These are phyloP conservation scores for Cheilosia vulpina DNA, from an alignment of 2,888 invertebrate genomes.

Conservation along the genomic window DNA sequence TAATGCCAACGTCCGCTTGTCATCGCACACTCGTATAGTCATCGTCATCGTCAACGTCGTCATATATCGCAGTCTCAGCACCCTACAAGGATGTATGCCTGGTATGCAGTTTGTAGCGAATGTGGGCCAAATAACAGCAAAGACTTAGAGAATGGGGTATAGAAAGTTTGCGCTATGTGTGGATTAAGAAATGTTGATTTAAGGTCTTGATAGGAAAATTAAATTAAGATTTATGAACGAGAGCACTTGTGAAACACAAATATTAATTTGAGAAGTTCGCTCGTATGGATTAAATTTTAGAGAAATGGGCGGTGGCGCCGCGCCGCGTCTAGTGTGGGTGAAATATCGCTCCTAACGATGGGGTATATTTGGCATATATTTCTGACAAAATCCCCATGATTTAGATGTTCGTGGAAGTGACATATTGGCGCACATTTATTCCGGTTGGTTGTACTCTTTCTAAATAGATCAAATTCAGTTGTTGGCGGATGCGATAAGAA, in stretches of 20 bases:
- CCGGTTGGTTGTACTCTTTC: background rate
- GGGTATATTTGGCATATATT: slow-evolving; percentile 16
- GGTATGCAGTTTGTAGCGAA: slow-evolving; percentile 56
- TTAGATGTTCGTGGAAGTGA: slow-evolving; percentile 14
- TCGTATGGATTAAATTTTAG: slow-evolving; percentile 55
- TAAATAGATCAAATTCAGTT: too few species aligned
- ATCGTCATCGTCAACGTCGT: slow-evolving; percentile 31
- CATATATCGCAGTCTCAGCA: slow-evolving; percentile 55
- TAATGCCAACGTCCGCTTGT: slow-evolving; percentile 73
- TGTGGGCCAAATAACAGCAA: slow-evolving; percentile 66
- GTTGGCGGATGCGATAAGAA: too few species aligned
- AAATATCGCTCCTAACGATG: slow-evolving; percentile 1
- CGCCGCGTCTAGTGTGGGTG: background rate
- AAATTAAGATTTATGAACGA: slow-evolving; percentile 74
- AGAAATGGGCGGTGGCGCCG: background rate
- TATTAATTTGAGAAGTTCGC: slow-evolving; percentile 70
- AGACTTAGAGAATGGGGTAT: slow-evolving; percentile 34
- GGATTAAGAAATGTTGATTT: slow-evolving; percentile 75
- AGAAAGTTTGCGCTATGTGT: slow-evolving; percentile 51
- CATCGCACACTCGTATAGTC: slow-evolving; percentile 52
- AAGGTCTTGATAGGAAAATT: slow-evolving; percentile 74
- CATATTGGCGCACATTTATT: background rate
- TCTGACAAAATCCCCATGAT: slow-evolving; percentile 19
- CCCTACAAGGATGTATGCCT: slow-evolving; percentile 51
- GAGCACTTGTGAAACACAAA: slow-evolving; percentile 70